Percentiles rank a stretch among this genome's conserved stretches.
phyloP scores from a whole-genome alignment of 2,888 invertebrate species.

The Notodromas monacha region DNA sequence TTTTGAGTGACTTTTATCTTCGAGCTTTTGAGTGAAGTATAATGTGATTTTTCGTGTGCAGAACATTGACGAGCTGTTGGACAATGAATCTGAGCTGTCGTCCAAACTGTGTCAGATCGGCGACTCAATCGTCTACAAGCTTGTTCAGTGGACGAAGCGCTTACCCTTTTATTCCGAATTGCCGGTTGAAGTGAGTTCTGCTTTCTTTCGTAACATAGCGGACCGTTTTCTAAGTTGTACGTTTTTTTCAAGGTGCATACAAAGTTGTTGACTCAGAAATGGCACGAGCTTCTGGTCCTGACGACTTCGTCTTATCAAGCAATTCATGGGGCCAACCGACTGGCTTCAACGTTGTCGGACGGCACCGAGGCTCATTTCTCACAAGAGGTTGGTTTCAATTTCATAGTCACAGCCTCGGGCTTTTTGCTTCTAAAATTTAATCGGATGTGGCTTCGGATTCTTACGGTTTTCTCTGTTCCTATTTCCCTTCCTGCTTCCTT shows the following conservation, averaged over 20 bases:
- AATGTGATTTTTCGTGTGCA: conserved; percentile 20
- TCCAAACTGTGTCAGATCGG: conserved; percentile 79
- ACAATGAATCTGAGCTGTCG: conserved; percentile 49
- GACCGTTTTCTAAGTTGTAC: neutral
- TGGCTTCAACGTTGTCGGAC: conserved; percentile 13
- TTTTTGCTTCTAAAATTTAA: conserved; percentile 5
- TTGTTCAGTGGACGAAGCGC: conserved; percentile 95
- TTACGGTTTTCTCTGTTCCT: too few species aligned
- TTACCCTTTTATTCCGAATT: conserved; percentile 86
- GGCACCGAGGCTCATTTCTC: conserved; percentile 39
- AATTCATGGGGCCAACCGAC: conserved; percentile 29
- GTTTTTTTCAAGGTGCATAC: conserved; percentile 29
- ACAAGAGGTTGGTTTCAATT: conserved; percentile 31
- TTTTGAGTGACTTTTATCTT: conserved; percentile 2
- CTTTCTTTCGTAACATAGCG: neutral
- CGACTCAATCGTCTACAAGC: conserved; percentile 86
- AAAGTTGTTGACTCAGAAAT: conserved; percentile 75
- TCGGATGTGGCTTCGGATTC: neutral
- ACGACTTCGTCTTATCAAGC: conserved; percentile 80
- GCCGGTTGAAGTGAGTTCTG: conserved; percentile 37
- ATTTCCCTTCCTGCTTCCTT: too few species aligned
- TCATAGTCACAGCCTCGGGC: neutral
- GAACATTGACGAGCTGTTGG: conserved; percentile 59
- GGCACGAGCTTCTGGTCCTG: conserved; percentile 79
- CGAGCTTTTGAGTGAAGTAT: neutral